These are phyloP conservation scores for Chionomys nivalis DNA, from an alignment of 2,113 vertebrate species.

Conservation along the genomic window DNA sequence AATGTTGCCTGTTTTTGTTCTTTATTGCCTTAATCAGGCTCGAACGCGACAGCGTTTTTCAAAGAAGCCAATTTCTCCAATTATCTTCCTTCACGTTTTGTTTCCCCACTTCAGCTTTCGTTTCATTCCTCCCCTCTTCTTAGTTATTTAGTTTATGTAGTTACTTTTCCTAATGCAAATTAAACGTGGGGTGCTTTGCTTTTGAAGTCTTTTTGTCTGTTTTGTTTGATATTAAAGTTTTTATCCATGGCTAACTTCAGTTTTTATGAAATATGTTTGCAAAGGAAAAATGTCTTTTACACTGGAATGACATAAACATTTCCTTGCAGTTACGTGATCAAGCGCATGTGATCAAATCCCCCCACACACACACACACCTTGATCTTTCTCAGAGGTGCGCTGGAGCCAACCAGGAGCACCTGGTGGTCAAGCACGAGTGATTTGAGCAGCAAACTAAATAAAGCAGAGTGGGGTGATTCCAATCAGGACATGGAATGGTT, in stretches of 20 bases:
- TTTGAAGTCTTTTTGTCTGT: constrained; percentile 2
- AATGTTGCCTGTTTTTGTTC: neutral
- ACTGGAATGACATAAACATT: neutral
- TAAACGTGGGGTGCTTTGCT: neutral
- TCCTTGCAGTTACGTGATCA: neutral
- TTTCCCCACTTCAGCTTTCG: constrained; percentile 34
- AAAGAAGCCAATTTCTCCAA: constrained; percentile 37
- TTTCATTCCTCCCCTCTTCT: constrained; percentile 7
- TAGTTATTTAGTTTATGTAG: neutral
- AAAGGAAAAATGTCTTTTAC: neutral
- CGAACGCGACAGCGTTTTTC: neutral
- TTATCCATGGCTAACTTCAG: neutral
- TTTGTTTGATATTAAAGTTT: constrained; percentile 40
- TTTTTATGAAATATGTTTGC: neutral
- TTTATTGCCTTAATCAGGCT: constrained; percentile 4
- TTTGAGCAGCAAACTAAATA: neutral
- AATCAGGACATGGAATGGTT: too few relatives aligned
- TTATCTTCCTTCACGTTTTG: constrained; percentile 23
- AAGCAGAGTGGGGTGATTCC: neutral
- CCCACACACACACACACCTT: too few relatives aligned
- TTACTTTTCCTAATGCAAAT: neutral
- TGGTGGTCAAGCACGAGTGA: neutral
- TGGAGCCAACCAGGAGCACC: neutral
- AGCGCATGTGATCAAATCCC: neutral
- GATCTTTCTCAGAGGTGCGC: neutral